A percentile compares a stretch with the other conserved stretches of the same genome.
These are phyloP conservation scores for Triplophysa yarkandensis DNA, from an alignment of 2,797 vertebrate species.

Conservation along the genomic window DNA sequence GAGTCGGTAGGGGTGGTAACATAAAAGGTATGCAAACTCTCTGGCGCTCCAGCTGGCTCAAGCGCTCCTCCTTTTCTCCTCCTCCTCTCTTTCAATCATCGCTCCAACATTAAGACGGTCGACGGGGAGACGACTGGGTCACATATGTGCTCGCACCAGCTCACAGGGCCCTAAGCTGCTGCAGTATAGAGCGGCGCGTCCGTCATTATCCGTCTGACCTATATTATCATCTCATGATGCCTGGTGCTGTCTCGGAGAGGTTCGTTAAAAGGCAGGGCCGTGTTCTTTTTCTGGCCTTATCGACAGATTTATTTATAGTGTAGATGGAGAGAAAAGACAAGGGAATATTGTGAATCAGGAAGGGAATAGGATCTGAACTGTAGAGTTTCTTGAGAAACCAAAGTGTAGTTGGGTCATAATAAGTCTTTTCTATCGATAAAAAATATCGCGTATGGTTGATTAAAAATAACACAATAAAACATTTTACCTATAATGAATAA, in stretches of 20 bases:
- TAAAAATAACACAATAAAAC: no score
- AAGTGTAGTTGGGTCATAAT: no score
- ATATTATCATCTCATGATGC: background rate
- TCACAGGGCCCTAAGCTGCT: slow-evolving; percentile 5
- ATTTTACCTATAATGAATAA: no score
- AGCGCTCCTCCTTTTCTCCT: slow-evolving; percentile 44
- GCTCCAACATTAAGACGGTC: slow-evolving; percentile 47
- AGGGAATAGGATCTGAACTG: background rate
- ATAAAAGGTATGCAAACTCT: slow-evolving; percentile 57
- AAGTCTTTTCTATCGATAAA: background rate
- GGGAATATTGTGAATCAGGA: background rate
- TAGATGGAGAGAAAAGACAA: background rate
- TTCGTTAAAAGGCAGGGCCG: background rate
- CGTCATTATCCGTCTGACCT: slow-evolving; percentile 28
- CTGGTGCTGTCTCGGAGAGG: background rate
- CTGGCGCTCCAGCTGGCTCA: slow-evolving; percentile 54
- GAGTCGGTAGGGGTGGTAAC: slow-evolving; percentile 52
- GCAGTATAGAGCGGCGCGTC: background rate
- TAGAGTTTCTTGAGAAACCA: no score
- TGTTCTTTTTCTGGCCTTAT: background rate
- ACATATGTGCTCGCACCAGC: slow-evolving; percentile 17
- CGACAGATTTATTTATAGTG: background rate
- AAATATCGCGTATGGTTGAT: no score
- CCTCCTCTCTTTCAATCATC: slow-evolving; percentile 39
- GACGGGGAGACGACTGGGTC: slow-evolving; percentile 24